Percentiles rank a stretch among this genome's conserved stretches.
These are phyloP conservation scores for Aphaenogaster rudis DNA, from an alignment of 1,140 invertebrate genomes.

Conservation along the genomic window DNA sequence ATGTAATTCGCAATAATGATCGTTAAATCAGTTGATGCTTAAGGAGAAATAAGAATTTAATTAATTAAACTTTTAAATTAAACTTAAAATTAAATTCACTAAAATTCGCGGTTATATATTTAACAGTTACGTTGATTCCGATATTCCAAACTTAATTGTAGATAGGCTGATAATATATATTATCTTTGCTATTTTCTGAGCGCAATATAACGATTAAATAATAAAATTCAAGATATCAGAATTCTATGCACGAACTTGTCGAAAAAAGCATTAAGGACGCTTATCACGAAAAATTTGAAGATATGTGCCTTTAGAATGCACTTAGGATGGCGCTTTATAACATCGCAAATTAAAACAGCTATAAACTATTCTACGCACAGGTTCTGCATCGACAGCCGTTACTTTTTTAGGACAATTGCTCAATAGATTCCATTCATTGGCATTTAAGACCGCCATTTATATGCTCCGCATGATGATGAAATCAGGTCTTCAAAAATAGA, in stretches of 20 bases:
- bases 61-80: neutral
- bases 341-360: neutral
- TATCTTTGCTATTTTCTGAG: neutral
- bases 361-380: conserved; percentile 33
- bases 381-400: neutral
- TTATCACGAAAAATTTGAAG: neutral
- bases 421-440: neutral
- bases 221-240: neutral
- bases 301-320: neutral
- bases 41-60: neutral
- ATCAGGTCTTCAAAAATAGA: neutral
- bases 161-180: neutral
- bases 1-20: neutral
- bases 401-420: conserved; percentile 38
- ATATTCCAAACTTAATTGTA: neutral
- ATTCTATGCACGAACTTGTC: neutral
- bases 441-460: conserved; percentile 26
- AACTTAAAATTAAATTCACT: neutral
- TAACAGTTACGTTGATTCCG: neutral
- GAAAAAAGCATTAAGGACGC: neutral
- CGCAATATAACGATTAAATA: neutral
- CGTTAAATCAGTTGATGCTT: neutral
- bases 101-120: neutral
- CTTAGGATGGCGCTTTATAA: neutral
- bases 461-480: conserved; percentile 5